A percentile compares a stretch with the other conserved stretches of the same genome.
phyloP scores from a whole-genome alignment of 2,797 vertebrate species.

The Podargus strigoides region DNA sequence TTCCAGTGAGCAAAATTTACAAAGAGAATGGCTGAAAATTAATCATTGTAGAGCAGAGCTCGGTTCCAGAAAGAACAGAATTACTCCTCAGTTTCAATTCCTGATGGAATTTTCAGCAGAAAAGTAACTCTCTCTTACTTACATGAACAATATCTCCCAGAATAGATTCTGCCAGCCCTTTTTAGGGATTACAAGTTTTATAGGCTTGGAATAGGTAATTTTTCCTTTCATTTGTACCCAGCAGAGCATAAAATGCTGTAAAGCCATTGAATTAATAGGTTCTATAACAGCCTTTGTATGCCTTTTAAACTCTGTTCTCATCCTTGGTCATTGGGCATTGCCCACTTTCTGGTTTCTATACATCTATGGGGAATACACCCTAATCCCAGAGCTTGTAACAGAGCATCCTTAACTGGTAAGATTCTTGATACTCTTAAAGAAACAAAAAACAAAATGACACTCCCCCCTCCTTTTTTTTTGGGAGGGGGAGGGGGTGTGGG shows the following conservation, averaged over 20 bases:
- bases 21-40: background rate
- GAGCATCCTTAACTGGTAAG: background rate
- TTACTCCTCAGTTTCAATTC: background rate
- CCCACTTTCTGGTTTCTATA: background rate
- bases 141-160: background rate
- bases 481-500: fast-evolving
- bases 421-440: background rate
- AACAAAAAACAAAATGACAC: background rate
- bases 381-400: background rate
- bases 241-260: slow-evolving; percentile 44
- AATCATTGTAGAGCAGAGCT: background rate
- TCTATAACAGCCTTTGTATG: background rate
- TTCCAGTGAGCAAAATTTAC: background rate
- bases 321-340: background rate
- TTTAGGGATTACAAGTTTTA: background rate
- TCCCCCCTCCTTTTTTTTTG: fast-evolving
- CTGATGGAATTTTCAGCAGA: slow-evolving; percentile 1
- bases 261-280: slow-evolving; percentile 31
- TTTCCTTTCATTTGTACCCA: slow-evolving; percentile 44
- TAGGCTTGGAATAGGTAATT: slow-evolving; percentile 37
- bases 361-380: background rate
- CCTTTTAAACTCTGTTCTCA: background rate
- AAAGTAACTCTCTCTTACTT: slow-evolving; percentile 2
- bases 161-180: slow-evolving; percentile 20
- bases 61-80: background rate